phyloP scores from a whole-genome alignment of 2,113 vertebrate species.

The Nothocercus nigrocapillus region DNA sequence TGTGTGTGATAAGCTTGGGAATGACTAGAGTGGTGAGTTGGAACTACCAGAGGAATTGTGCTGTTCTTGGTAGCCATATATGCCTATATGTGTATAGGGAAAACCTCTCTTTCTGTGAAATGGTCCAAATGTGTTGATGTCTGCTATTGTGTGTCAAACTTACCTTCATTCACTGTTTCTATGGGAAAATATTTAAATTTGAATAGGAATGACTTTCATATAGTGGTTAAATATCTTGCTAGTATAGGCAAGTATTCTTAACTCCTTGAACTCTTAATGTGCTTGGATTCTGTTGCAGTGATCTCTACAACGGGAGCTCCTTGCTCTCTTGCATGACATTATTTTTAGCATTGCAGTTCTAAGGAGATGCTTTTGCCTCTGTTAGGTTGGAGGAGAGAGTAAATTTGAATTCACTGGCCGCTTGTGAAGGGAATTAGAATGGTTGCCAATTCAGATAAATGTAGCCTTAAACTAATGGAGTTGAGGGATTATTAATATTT shows the following conservation, averaged over 20 bases:
- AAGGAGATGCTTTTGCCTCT: neutral
- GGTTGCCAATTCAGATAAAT: fast-evolving
- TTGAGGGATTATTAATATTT: neutral
- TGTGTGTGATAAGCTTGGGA: neutral
- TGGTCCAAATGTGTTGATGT: neutral
- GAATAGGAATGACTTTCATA: neutral
- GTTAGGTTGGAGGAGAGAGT: neutral
- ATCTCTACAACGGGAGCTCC: neutral
- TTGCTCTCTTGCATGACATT: neutral
- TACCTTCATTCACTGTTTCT: neutral
- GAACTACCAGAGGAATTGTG: neutral
- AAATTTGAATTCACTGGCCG: fast-evolving
- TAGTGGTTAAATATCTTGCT: neutral
- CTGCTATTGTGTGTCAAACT: neutral
- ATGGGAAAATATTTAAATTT: neutral
- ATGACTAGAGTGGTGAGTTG: neutral
- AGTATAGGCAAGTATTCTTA: neutral
- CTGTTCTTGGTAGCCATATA: neutral
- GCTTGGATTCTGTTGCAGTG: neutral
- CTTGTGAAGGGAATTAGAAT: neutral
- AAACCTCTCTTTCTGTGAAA: neutral
- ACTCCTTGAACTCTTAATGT: neutral
- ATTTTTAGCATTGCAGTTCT: neutral
- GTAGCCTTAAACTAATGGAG: neutral
- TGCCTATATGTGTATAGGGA: fast-evolving